A percentile compares a stretch with the other conserved stretches of the same genome.
phyloP scores from a whole-genome alignment of 2,797 vertebrate genomes.

The Apogon hyalosoma region DNA sequence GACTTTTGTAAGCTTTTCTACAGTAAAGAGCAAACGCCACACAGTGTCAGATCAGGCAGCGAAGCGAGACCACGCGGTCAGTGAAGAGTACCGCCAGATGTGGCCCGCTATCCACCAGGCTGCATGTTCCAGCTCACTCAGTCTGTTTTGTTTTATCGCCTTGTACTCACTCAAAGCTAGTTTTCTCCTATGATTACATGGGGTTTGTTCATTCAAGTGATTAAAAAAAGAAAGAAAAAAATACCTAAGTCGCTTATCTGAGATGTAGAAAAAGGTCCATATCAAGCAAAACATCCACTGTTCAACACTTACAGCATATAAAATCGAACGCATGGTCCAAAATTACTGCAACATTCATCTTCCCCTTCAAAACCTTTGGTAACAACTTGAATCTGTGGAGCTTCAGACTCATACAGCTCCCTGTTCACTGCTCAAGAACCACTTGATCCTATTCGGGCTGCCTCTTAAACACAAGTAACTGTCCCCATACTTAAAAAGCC shows the following conservation, averaged over 20 bases:
- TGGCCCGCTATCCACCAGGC: slow-evolving; percentile 24
- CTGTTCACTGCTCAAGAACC: slow-evolving; percentile 53
- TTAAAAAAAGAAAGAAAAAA: slow-evolving; percentile 24
- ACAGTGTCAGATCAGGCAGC: slow-evolving; percentile 45
- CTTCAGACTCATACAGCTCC: slow-evolving; percentile 26
- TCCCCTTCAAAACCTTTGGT: slow-evolving; percentile 85
- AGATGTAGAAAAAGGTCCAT: slow-evolving; percentile 75
- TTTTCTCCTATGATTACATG: slow-evolving; percentile 39
- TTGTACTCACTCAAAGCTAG: slow-evolving; percentile 38
- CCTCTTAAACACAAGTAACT: slow-evolving; percentile 34
- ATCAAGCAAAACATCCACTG: slow-evolving; percentile 67
- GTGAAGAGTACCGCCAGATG: slow-evolving; percentile 38
- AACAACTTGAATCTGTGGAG: slow-evolving; percentile 63
- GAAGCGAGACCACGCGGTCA: slow-evolving; percentile 40
- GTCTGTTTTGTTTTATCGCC: slow-evolving; percentile 21
- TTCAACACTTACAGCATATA: slow-evolving; percentile 60
- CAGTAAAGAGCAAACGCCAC: slow-evolving; percentile 26
- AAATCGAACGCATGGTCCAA: slow-evolving; percentile 60
- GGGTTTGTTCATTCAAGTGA: slow-evolving; percentile 63
- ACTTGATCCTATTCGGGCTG: slow-evolving; percentile 63
- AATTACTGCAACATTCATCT: slow-evolving; percentile 81
- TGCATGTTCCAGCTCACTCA: slow-evolving; percentile 27
- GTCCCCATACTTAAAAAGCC: slow-evolving; percentile 23
- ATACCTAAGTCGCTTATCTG: slow-evolving; percentile 40
- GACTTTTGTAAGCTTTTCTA: slow-evolving; percentile 31